phyloP scores from a whole-genome alignment of 2,797 vertebrate genomes.

The Rhincodon typus region DNA sequence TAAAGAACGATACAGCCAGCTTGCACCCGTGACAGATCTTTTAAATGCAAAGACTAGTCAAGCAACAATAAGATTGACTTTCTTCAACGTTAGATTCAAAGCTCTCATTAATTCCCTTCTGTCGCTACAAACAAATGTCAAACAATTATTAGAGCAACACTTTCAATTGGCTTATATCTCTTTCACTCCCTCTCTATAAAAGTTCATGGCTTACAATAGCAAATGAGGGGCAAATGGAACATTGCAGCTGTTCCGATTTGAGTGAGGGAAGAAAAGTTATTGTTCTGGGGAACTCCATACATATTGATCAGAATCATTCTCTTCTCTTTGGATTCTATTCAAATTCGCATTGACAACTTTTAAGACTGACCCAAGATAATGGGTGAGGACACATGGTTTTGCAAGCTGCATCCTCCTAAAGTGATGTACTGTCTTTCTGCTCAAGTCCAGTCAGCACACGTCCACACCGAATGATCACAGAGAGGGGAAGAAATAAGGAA shows the following conservation, averaged over 20 bases:
- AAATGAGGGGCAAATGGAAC: constrained; percentile 41
- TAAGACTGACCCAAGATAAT: constrained; percentile 54
- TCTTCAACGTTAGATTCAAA: constrained; percentile 26
- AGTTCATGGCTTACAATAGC: constrained; percentile 64
- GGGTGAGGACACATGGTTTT: neutral
- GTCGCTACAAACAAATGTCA: constrained; percentile 40
- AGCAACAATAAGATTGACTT: constrained; percentile 33
- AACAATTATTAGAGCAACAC: constrained; percentile 44
- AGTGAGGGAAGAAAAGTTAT: constrained; percentile 71
- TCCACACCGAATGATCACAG: neutral
- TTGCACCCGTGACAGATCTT: constrained; percentile 8
- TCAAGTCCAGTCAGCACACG: neutral
- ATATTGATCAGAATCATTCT: constrained; percentile 59
- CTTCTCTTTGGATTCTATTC: constrained; percentile 60
- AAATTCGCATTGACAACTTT: constrained; percentile 64
- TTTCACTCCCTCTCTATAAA: constrained; percentile 51
- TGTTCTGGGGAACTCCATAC: constrained; percentile 58
- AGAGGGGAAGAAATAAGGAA: neutral
- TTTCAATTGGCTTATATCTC: constrained; percentile 62
- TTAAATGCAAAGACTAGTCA: constrained; percentile 12
- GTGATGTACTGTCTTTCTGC: neutral
- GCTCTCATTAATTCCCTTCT: constrained; percentile 42
- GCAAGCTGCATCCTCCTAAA: neutral
- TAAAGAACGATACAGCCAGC: neutral
- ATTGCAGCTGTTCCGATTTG: constrained; percentile 71